These are phyloP conservation scores for Himalopsyche japonica DNA, from an alignment of 2,888 invertebrate genomes.

Conservation along the genomic window DNA sequence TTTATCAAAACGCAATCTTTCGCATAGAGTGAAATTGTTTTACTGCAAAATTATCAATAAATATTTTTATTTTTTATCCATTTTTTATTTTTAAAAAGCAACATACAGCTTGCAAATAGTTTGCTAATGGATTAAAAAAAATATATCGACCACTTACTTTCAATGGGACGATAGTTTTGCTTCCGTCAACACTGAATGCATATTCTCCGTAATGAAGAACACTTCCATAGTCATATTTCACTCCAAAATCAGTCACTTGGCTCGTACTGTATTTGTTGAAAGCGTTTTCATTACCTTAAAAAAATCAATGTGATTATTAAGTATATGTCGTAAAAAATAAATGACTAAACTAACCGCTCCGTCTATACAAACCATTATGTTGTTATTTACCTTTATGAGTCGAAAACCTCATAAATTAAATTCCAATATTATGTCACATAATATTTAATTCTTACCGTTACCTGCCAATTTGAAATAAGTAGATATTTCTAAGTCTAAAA, in stretches of 20 bases:
- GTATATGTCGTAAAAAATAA: no score
- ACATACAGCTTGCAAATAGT: background rate
- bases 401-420: no score
- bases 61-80: no score
- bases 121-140: background rate
- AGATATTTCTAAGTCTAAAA: no score
- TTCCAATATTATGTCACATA: no score
- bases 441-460: no score
- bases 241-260: slow-evolving; percentile 55
- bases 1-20: no score
- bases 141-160: background rate
- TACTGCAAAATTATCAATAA: background rate
- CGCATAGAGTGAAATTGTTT: background rate
- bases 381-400: no score
- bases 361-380: no score
- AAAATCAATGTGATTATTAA: background rate
- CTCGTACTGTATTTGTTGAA: slow-evolving; percentile 69
- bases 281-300: slow-evolving; percentile 55
- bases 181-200: slow-evolving; percentile 71
- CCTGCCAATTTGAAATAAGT: no score
- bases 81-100: background rate
- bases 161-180: slow-evolving; percentile 66
- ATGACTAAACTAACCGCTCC: no score
- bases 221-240: slow-evolving; percentile 61
- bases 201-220: slow-evolving; percentile 69